Base-by-base conservation (phyloP, 2,797 vertebrate species). In the Pseudochaenichthys georgianus region DNA sequence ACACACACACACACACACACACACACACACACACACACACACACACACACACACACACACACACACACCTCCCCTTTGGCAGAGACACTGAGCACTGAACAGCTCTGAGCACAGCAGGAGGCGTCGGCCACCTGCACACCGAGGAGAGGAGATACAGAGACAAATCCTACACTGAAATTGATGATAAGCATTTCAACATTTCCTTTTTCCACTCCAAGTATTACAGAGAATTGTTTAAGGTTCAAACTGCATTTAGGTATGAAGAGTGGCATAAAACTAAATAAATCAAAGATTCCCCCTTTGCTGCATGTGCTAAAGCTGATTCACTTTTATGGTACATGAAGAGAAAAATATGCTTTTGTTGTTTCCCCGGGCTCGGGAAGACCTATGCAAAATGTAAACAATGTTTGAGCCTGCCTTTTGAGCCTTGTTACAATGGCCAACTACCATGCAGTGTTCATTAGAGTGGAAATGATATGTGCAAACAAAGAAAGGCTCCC, bases 391-490 rank as follows among this genome's bases (percentile, higher is more conserved):
- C 69, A 86, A 87, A 91, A 92, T 90, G 88, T 92, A 91, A 93
- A 91, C 90, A 92, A 79, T 85, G 86, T 88, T 84, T 83, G 88
- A 85, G 82, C 63, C 71, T 91, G 89, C 84, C 90, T 91, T 28
- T 86, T 88, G 88, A 86, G 87, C 85, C 78, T 82, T 55, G 75
- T 87, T 84, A 86, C 92, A 91, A 86, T 81, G 85, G 76, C 86
- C 86, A 84, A 82, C 88, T 70, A 85, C 89, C 89, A 89, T 72
- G 79, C 85, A 43, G 87, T 80, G 87, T 92, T 94, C 92, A 94
- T 94, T 93, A 94, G 89, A 89, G 88, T 87, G 92, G 91, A 93
- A 94, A 94, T 93, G 80, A 92, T 94, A 93, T 93, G 93, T 94
- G 92, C 94, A 94, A 93, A 95, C 93, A 95, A 92, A 94, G 91